Evolutionary conservation across 2,888 invertebrate genomes (phyloP).

Genomic region (Thymelicus acteon): DNA sequence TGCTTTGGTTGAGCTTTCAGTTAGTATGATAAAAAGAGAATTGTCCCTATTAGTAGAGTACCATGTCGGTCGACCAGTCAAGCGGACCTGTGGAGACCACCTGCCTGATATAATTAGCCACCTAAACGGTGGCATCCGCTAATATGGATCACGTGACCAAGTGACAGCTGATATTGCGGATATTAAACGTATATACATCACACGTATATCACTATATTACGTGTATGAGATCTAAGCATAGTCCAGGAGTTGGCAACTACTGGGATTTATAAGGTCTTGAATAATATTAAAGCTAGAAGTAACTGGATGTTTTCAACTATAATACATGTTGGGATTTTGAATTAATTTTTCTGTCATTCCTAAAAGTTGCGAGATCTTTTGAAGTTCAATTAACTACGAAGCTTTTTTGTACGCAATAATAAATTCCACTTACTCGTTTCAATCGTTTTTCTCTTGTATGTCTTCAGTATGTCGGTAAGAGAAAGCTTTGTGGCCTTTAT

Average conservation of each 20-base stretch:
- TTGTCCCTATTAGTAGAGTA: neutral
- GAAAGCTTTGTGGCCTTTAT: neutral
- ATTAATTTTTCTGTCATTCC: too few relatives aligned
- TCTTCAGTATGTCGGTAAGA: neutral
- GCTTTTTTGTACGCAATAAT: too few relatives aligned
- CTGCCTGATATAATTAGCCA: conserved; percentile 15
- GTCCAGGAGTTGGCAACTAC: neutral
- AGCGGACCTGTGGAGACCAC: neutral
- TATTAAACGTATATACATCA: neutral
- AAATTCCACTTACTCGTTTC: neutral
- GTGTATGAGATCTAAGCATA: neutral
- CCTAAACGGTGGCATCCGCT: conserved; percentile 22
- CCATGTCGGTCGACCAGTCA: neutral
- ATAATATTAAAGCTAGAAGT: too few relatives aligned
- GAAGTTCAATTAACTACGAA: too few relatives aligned
- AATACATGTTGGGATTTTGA: too few relatives aligned
- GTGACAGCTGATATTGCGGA: conserved; percentile 3
- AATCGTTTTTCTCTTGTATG: neutral
- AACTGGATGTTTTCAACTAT: too few relatives aligned
- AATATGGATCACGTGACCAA: conserved; percentile 16
- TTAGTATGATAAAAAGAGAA: too few relatives aligned
- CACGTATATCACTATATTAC: neutral
- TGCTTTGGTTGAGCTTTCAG: too few relatives aligned
- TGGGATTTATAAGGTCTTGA: too few relatives aligned
- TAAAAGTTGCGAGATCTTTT: too few relatives aligned